A percentile compares a stretch with the other conserved stretches of the same genome.
phyloP scores from a whole-genome alignment of 2,113 vertebrate species.

The Tamias sibiricus region DNA sequence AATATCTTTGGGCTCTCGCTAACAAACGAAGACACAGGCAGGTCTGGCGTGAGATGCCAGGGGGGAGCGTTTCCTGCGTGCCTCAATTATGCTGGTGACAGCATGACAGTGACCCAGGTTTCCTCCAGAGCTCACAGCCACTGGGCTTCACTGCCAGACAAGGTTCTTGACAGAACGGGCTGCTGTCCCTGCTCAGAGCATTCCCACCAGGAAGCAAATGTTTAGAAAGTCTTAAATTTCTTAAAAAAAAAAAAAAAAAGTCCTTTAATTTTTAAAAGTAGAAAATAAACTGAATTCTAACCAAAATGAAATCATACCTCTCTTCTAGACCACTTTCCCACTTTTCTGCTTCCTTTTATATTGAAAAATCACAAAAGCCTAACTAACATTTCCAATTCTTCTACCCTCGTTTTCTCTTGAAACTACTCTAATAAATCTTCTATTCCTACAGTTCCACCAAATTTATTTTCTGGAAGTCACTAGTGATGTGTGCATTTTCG shows the following conservation, averaged over 20 bases:
- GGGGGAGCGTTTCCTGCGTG: too few relatives aligned
- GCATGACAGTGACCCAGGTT: neutral
- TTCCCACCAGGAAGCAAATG: neutral
- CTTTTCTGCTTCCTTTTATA: too few relatives aligned
- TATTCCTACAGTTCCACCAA: fast-evolving
- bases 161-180: neutral
- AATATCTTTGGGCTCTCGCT: neutral
- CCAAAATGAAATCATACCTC: neutral
- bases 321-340: neutral
- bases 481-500: neutral
- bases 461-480: neutral
- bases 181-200: neutral
- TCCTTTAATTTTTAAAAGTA: neutral
- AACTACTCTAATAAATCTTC: neutral
- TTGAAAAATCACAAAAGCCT: neutral
- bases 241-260: neutral
- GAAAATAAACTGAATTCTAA: neutral
- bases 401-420: neutral
- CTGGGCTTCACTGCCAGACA: too few relatives aligned
- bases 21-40: neutral
- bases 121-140: neutral
- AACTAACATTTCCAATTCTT: neutral
- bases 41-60: too few relatives aligned
- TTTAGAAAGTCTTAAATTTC: neutral
- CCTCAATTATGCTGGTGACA: too few relatives aligned